Evolutionary conservation across 2,113 vertebrate genomes (phyloP), one percentile per base, ranked within the genome.

Genomic region (Platichthys flesus): DNA sequence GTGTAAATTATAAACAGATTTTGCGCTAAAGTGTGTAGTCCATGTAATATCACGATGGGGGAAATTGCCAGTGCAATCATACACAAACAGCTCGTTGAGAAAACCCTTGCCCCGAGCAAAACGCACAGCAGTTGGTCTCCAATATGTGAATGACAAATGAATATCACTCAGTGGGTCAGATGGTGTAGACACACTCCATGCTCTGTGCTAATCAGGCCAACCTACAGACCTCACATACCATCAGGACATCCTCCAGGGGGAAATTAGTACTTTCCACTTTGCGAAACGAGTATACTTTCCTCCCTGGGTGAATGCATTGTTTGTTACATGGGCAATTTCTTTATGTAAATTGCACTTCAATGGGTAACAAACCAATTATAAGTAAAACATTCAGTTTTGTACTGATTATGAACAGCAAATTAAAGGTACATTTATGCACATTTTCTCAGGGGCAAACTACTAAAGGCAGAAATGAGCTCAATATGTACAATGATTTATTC

Each of bases 121-220:
- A 87, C 69, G 69, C 86, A 83, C 91, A 93, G 91, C 90, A 85
- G 91, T 90, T 79, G 90, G 85, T 86, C 85, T 85, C 86, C 87
- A 87, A 90, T 91, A 89, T 90, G 87, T 88, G 87, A 93, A 91
- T 91, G 90, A 91, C 88, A 91, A 93, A 93, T 93, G 87, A 90
- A 91, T 88, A 85, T 89, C 88, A 88, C 86, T 83, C 85, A 86
- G 89, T 86, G 88, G 90, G 89, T 93, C 91, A 91, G 91, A 91
- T 92, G 90, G 90, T 85, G 89, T 67, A 90, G 91, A 92, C 90
- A 92, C 91, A 92, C 89, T 91, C 88, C 31, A 54, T 88, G 90
- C 90, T 86, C 83, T 68, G 81, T 88, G 90, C 85, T 91, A 92
- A 92, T 92, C 91, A 91, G 88, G 78, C 84, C 89, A 88, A 91